phyloP scores from a whole-genome alignment of 2,113 vertebrate species.

The Rynchops niger region DNA sequence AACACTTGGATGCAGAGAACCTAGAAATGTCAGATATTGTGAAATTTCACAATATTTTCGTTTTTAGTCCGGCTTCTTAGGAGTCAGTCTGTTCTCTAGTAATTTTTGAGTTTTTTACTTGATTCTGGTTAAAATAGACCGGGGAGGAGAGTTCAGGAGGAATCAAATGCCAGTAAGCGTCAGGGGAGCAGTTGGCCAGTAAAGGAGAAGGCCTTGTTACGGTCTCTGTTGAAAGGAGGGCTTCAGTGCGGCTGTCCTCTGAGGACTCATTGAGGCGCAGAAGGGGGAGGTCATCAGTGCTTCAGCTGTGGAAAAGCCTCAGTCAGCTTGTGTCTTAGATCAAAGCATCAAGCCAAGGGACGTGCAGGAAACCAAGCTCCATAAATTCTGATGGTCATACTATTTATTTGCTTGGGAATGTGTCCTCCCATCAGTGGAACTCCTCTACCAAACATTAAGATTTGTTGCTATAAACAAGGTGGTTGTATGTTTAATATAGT shows the following conservation, averaged over 20 bases:
- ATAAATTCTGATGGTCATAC: neutral
- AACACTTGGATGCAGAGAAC: neutral
- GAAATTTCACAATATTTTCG: rapidly evolving
- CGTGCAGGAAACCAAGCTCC: neutral
- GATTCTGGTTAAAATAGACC: neutral
- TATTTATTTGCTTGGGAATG: neutral
- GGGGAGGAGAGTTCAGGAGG: neutral
- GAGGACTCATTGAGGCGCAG: neutral
- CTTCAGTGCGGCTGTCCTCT: neutral
- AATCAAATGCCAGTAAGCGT: neutral
- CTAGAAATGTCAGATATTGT: neutral
- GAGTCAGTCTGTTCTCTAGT: neutral
- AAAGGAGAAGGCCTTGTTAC: neutral
- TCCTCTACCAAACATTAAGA: neutral
- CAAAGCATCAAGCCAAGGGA: neutral
- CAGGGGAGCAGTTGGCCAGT: neutral
- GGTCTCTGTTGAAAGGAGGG: neutral
- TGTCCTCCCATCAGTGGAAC: neutral
- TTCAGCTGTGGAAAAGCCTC: neutral
- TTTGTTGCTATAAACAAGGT: neutral
- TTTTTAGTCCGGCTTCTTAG: neutral
- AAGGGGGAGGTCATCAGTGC: neutral
- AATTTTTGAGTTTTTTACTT: neutral
- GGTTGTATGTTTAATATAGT: neutral
- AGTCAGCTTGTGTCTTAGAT: neutral